These are phyloP conservation scores for Lontra canadensis DNA, from an alignment of 2,113 vertebrate species.

Conservation along the genomic window DNA sequence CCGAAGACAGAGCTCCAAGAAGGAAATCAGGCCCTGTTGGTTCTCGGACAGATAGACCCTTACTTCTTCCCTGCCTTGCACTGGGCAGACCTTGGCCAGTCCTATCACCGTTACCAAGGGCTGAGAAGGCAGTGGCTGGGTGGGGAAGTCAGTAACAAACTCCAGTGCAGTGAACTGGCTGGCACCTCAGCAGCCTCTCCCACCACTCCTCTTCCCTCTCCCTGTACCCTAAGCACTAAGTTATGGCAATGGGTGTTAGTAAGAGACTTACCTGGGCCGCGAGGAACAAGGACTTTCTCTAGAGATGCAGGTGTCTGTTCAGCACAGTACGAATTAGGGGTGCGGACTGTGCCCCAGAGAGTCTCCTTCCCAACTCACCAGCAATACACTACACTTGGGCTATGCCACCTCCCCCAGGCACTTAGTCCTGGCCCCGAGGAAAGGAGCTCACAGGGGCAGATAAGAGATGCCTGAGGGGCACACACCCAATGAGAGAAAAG, in stretches of 20 bases:
- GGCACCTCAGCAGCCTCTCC: not conserved
- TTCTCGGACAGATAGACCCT: not conserved
- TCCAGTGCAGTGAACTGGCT: not conserved
- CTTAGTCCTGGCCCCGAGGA: not conserved
- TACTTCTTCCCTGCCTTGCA: not conserved
- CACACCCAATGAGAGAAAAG: not conserved
- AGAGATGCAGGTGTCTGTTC: not conserved
- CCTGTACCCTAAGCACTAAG: not conserved
- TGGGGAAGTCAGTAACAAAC: not conserved
- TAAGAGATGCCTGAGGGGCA: not conserved
- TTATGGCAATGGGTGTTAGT: not conserved
- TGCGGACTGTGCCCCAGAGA: not conserved
- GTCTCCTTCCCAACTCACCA: not conserved
- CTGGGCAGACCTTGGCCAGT: not conserved
- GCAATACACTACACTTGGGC: not conserved
- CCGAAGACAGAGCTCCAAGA: not conserved
- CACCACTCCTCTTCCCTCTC: not conserved
- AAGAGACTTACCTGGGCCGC: not conserved
- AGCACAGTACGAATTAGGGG: not conserved
- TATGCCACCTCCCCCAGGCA: not conserved
- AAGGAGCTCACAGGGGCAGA: not conserved
- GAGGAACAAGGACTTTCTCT: not conserved
- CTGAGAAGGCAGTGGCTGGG: not conserved
- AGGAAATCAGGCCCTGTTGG: not conserved
- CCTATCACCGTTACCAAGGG: not conserved